Evolutionary conservation across 2,888 invertebrate species (phyloP).

Genomic region (Eupithecia inturbata): DNA sequence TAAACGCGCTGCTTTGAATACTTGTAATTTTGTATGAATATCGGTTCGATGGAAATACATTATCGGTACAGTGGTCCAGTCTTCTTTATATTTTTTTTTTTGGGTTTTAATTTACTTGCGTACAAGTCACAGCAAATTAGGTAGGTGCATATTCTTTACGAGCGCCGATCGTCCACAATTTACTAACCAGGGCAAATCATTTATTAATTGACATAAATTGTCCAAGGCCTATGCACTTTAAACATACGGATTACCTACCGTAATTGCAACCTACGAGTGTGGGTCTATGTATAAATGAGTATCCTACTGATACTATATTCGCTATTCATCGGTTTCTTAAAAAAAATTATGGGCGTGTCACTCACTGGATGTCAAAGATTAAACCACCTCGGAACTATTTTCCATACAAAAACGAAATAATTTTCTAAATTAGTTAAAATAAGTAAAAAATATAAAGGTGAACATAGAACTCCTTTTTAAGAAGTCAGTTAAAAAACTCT

Average conservation of each 20-base stretch:
- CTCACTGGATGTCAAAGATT: too few relatives aligned
- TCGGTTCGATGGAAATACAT: neutral
- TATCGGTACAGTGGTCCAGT: neutral
- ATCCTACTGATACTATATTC: too few relatives aligned
- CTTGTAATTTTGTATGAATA: neutral
- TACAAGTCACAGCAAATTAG: neutral
- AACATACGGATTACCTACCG: too few relatives aligned
- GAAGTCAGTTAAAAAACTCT: neutral
- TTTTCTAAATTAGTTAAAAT: too few relatives aligned
- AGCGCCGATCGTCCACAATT: neutral
- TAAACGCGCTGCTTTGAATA: constrained; percentile 25
- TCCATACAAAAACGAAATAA: too few relatives aligned
- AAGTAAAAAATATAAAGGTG: too few relatives aligned
- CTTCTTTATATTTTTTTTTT: neutral
- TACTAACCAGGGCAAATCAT: neutral
- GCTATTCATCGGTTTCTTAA: too few relatives aligned
- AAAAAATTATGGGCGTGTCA: too few relatives aligned
- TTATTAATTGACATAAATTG: neutral
- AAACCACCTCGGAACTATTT: too few relatives aligned
- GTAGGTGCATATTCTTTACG: neutral
- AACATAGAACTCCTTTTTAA: too few relatives aligned
- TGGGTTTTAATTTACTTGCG: neutral
- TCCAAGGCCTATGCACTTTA: neutral
- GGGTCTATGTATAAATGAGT: too few relatives aligned
- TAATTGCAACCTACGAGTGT: too few relatives aligned